A percentile compares a stretch with the other conserved stretches of the same genome.
Evolutionary conservation across 2,888 invertebrate species (phyloP).

Genomic region (Bruchidius siliquastri): DNA sequence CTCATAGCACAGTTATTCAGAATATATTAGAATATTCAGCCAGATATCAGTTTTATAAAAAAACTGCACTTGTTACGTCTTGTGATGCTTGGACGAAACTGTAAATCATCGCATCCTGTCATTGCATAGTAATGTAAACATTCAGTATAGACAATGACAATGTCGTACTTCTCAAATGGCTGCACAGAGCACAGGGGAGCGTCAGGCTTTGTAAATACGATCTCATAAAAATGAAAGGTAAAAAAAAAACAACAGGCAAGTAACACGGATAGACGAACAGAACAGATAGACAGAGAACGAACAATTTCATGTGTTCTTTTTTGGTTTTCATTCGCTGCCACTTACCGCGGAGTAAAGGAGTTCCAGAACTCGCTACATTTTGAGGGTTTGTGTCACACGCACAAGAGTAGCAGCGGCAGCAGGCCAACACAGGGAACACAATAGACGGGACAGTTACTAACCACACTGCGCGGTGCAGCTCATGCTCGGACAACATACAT

Average conservation of each 20-base stretch:
- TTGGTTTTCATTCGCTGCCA: slow-evolving; percentile 54
- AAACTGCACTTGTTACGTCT: too few species aligned
- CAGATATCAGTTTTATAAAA: too few species aligned
- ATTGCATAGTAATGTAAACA: too few species aligned
- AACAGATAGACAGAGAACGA: slow-evolving; percentile 40
- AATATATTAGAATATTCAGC: too few species aligned
- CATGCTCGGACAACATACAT: slow-evolving; percentile 7
- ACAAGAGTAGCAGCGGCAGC: slow-evolving; percentile 51
- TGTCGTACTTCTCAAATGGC: background rate
- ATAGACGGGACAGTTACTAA: slow-evolving; percentile 51
- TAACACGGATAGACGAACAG: slow-evolving; percentile 31
- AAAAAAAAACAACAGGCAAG: background rate
- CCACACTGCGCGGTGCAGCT: slow-evolving; percentile 41
- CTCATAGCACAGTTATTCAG: too few species aligned
- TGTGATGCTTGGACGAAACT: too few species aligned
- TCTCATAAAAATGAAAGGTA: background rate
- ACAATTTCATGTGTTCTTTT: slow-evolving; percentile 62
- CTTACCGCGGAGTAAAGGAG: slow-evolving; percentile 98
- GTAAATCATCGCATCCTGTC: too few species aligned
- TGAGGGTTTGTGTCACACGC: slow-evolving; percentile 27
- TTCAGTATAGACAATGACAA: background rate
- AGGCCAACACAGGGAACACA: slow-evolving; percentile 53
- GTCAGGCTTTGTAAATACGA: background rate
- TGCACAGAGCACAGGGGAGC: background rate
- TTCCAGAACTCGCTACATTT: slow-evolving; percentile 94